Evolutionary conservation across 2,113 vertebrate species (phyloP).

Genomic region (Motacilla alba): DNA sequence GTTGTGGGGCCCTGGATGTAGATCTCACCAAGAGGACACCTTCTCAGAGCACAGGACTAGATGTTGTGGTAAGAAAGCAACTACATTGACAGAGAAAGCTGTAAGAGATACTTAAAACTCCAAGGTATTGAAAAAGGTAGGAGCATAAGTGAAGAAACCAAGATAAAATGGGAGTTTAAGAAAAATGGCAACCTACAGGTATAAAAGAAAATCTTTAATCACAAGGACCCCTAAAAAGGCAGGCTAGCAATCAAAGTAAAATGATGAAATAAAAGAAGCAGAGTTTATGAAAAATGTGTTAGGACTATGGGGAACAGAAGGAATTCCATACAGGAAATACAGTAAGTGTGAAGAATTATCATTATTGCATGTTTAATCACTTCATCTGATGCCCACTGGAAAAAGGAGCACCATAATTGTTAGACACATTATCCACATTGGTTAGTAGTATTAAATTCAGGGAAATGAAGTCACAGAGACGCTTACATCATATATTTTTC

Average conservation of each 20-base stretch:
- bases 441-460: neutral
- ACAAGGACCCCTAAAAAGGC: neutral
- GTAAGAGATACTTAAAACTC: neutral
- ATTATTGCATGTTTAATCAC: neutral
- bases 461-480: neutral
- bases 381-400: neutral
- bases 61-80: neutral
- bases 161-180: neutral
- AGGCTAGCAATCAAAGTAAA: neutral
- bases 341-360: neutral
- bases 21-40: neutral
- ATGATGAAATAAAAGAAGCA: neutral
- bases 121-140: neutral
- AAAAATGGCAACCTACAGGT: neutral
- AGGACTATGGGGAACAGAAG: neutral
- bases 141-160: neutral
- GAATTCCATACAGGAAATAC: neutral
- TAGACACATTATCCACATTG: neutral
- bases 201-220: neutral
- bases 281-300: neutral
- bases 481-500: slow-evolving; percentile 1
- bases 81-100: accelerated
- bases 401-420: neutral
- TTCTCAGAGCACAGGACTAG: neutral
- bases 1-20: neutral